phyloP scores from a whole-genome alignment of 2,113 vertebrate species.

The Neogale vison region DNA sequence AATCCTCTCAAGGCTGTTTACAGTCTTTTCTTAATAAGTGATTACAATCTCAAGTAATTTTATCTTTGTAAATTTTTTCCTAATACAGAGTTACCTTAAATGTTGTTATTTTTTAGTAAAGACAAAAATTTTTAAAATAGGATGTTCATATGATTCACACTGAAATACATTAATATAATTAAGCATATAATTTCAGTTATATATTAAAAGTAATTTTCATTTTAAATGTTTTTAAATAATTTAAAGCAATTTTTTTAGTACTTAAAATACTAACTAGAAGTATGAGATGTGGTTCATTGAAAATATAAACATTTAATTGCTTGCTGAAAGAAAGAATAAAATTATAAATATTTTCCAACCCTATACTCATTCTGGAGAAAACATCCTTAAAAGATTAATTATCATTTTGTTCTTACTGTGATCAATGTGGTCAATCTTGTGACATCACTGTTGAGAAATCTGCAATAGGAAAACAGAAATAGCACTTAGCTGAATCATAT shows the following conservation, averaged over 20 bases:
- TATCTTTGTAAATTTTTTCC: slow-evolving; percentile 27
- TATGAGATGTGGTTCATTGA: neutral
- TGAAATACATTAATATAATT: slow-evolving; percentile 29
- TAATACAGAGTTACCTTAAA: neutral
- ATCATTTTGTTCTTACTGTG: slow-evolving; percentile 84
- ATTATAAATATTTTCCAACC: slow-evolving; percentile 41
- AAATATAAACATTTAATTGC: slow-evolving; percentile 39
- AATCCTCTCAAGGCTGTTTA: slow-evolving; percentile 22
- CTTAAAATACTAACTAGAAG: slow-evolving; percentile 19
- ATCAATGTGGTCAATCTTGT: slow-evolving; percentile 84
- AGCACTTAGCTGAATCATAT: slow-evolving; percentile 70
- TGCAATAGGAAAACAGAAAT: slow-evolving; percentile 85
- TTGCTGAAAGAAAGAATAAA: slow-evolving; percentile 1
- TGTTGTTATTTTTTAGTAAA: slow-evolving; percentile 20
- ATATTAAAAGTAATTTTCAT: slow-evolving; percentile 42
- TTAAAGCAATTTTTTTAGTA: slow-evolving; percentile 27
- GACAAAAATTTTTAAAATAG: neutral
- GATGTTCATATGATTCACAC: neutral
- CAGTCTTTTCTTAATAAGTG: neutral
- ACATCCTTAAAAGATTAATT: slow-evolving; percentile 46
- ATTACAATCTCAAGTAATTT: neutral
- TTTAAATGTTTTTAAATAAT: slow-evolving; percentile 14
- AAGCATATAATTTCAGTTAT: slow-evolving; percentile 37
- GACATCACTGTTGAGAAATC: slow-evolving; percentile 88
- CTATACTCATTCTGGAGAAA: slow-evolving; percentile 46